phyloP scores from a whole-genome alignment of 2,797 vertebrate species.

The Hemitrygon akajei region DNA sequence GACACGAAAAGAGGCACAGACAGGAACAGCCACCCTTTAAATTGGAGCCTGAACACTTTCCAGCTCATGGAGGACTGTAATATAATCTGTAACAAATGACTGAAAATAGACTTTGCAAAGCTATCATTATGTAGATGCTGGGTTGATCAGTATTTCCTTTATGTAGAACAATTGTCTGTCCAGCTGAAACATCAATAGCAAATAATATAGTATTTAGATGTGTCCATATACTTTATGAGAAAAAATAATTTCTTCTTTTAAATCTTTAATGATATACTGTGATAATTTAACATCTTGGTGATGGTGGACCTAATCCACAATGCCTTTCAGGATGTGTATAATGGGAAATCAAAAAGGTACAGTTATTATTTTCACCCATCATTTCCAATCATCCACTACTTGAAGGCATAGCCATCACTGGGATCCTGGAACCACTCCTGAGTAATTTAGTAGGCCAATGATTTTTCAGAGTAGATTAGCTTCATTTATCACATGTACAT shows the following conservation, averaged over 20 bases:
- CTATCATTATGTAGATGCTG: background rate
- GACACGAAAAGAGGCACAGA: background rate
- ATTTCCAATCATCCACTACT: background rate
- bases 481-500: too few species aligned
- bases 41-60: constrained; percentile 2
- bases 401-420: background rate
- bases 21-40: background rate
- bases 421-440: background rate
- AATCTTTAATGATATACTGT: background rate
- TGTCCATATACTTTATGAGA: background rate
- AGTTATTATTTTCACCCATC: background rate
- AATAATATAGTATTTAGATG: background rate
- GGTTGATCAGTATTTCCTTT: background rate
- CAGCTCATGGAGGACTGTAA: background rate
- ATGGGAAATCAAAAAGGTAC: background rate
- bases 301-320: background rate
- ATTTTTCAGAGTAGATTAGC: background rate
- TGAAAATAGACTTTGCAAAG: constrained; percentile 6
- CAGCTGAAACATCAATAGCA: background rate
- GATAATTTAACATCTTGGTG: background rate
- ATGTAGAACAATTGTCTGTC: background rate
- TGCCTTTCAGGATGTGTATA: background rate
- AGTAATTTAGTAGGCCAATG: background rate
- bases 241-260: too few species aligned
- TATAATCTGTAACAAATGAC: constrained; percentile 25